phyloP scores from a whole-genome alignment of 1,140 invertebrate genomes.

The Euura lappo region DNA sequence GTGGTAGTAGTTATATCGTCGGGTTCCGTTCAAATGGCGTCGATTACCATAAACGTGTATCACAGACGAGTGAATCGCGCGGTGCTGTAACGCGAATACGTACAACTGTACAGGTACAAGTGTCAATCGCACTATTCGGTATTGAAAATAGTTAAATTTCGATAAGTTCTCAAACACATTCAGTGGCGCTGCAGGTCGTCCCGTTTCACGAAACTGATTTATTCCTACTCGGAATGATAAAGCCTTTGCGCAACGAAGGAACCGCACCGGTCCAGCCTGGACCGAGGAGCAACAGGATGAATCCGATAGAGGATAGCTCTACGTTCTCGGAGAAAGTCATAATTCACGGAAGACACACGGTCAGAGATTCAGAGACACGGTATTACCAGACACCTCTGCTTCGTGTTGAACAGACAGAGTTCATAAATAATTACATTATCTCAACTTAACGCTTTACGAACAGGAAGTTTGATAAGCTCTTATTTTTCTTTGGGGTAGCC shows the following conservation, averaged over 20 bases:
- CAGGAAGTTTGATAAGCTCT: too few relatives aligned
- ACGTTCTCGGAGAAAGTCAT: neutral
- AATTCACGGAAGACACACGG: neutral
- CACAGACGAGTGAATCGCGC: neutral
- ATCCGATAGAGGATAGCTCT: neutral
- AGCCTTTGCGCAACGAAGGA: constrained; percentile 44
- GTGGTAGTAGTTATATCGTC: neutral
- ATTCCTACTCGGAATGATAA: constrained; percentile 39
- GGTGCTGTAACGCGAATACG: too few relatives aligned
- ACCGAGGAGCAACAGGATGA: neutral
- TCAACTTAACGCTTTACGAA: too few relatives aligned
- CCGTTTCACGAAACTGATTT: constrained; percentile 26
- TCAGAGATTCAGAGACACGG: neutral
- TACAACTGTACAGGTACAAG: too few relatives aligned
- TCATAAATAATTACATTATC: neutral
- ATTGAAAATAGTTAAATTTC: neutral
- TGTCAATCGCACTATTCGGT: too few relatives aligned
- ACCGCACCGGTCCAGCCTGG: neutral
- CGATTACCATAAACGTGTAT: neutral
- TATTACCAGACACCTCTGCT: constrained; percentile 13
- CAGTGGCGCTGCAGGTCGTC: neutral
- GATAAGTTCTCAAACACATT: neutral
- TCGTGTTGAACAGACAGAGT: constrained; percentile 1
- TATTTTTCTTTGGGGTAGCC: too few relatives aligned
- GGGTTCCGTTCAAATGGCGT: neutral